These are phyloP conservation scores for Merops nubicus DNA, from an alignment of 2,113 vertebrate species.

Conservation along the genomic window DNA sequence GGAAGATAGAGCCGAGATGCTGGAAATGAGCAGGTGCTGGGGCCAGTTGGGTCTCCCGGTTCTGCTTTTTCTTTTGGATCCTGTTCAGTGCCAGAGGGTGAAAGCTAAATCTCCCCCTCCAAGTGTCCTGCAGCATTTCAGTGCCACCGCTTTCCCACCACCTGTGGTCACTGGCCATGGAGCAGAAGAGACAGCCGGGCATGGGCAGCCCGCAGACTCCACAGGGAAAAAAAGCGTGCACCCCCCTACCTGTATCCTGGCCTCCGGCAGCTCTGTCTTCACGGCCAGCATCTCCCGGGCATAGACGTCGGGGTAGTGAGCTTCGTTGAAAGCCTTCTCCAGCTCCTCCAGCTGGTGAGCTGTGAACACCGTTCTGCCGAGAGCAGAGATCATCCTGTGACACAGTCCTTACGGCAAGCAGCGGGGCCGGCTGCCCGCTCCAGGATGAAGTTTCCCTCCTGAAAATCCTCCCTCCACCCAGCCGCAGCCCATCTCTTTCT, in stretches of 20 bases:
- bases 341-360: slow-evolving; percentile 94
- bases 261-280: slow-evolving; percentile 95
- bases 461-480: not conserved
- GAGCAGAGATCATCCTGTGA: not conserved
- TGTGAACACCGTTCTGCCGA: slow-evolving; percentile 91
- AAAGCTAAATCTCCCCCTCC: not conserved
- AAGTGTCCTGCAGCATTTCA: not conserved
- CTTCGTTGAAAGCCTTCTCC: slow-evolving; percentile 95
- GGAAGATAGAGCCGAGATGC: not conserved
- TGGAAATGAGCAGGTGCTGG: too few relatives aligned
- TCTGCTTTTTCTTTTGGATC: not conserved
- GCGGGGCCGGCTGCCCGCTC: not conserved
- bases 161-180: not conserved
- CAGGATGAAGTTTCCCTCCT: not conserved
- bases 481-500: not conserved
- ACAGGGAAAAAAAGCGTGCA: accelerated
- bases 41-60: not conserved
- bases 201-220: not conserved
- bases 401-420: not conserved
- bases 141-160: not conserved
- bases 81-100: not conserved
- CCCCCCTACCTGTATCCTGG: slow-evolving; percentile 89
- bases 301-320: slow-evolving; percentile 95
- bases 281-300: slow-evolving; percentile 93
- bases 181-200: not conserved